Evolutionary conservation across 2,888 invertebrate species (phyloP).

Genomic region (Spodoptera picta): DNA sequence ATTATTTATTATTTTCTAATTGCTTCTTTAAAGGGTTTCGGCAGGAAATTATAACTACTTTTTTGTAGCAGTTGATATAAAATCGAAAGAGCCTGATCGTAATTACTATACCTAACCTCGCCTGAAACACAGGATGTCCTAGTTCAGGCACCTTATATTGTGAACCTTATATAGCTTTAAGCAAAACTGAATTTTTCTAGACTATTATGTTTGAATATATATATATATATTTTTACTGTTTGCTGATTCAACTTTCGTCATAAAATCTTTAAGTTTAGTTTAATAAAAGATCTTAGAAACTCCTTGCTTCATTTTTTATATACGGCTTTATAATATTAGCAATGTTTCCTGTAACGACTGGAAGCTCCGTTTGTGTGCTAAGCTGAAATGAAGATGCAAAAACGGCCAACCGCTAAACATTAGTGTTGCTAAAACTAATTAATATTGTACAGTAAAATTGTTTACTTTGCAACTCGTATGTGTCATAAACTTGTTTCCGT

Average conservation of each 20-base stretch:
- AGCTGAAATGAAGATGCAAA: constrained; percentile 15
- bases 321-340: too few species aligned
- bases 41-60: too few species aligned
- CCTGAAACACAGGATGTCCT: too few species aligned
- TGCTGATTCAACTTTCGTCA: neutral
- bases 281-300: too few species aligned
- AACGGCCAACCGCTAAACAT: constrained; percentile 9
- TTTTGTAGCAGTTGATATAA: neutral
- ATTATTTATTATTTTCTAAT: neutral
- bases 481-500: constrained; percentile 7
- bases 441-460: constrained; percentile 40
- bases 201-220: too few species aligned
- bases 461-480: constrained; percentile 23
- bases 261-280: too few species aligned
- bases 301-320: too few species aligned
- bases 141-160: too few species aligned
- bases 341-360: too few species aligned
- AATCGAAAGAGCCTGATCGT: neutral
- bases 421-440: constrained; percentile 41
- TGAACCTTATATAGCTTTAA: too few species aligned
- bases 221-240: too few species aligned
- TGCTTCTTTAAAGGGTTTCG: neutral
- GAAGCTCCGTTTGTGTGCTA: neutral
- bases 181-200: too few species aligned
- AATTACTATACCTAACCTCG: neutral